Base-by-base conservation (phyloP, 35 echinoderm and acorn worm genomes). In the Diadema setosum region DNA sequence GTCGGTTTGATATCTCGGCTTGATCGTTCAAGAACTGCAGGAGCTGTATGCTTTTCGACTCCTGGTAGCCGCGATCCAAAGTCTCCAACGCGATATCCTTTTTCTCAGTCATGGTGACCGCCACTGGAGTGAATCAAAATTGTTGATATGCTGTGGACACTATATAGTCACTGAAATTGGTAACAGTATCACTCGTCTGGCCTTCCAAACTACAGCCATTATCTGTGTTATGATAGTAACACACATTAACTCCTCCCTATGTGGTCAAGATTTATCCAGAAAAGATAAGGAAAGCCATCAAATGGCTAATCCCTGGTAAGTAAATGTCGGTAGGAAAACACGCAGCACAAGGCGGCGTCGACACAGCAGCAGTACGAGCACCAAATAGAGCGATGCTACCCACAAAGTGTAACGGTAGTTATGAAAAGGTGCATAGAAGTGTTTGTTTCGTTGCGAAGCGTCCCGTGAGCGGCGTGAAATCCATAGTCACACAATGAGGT, bases 21-120 rank as follows among this genome's bases (percentile, higher is more conserved):
- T 78, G 73, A 44, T 78, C 73, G 9, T 78, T 78, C 11, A 78
- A 41, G 23, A 78, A 78, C 21, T 35, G 73, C 40, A 78, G 7
- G 25, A 78, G 33, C 21, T 78, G 73, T 21, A 78, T 78, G 73
- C 44, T 78, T 32, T 78, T 78, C 0, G 73, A 78, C 20, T 78
- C 73, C n/a, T 78, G 8, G 40, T 41, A 78, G 2, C 73, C 73
- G 9, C 34, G 73, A 4, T 78, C 73, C 39, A 78, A 41, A 78
- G 21, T 78, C 73, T 78, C 73, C 73, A 78, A 44, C 11, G 73
- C 73, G 35, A 43, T 41, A 78, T 78, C 73, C 73, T 78, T 78
- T n/a, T 23, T 34, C 7, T 5, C 8, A 67, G 30, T 33, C 63
- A 67, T 67, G 18, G 37, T 67, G 63, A 25, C 0, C 14, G 25